These are phyloP conservation scores for Drosophila asahinai DNA, from an alignment of 1,140 invertebrate genomes.

Conservation along the genomic window DNA sequence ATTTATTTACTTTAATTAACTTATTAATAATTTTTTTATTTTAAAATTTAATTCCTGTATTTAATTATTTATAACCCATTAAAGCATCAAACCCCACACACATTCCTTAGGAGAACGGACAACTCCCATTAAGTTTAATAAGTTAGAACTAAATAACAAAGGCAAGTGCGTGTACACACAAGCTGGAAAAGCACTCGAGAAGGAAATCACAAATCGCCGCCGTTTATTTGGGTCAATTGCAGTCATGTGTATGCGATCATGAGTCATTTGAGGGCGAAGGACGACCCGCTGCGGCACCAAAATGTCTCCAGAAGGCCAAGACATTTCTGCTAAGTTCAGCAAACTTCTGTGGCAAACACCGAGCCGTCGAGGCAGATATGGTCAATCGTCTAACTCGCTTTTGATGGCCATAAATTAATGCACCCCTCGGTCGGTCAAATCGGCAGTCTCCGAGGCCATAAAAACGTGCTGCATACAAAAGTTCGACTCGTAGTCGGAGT, in stretches of 20 bases:
- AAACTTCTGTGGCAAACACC: slow-evolving; percentile 23
- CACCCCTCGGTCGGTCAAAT: background rate
- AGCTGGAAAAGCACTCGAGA: slow-evolving; percentile 1
- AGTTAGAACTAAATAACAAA: background rate
- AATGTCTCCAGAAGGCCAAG: slow-evolving; percentile 24
- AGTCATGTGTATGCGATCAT: slow-evolving; percentile 44
- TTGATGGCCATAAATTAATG: slow-evolving; percentile 50
- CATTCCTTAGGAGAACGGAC: background rate
- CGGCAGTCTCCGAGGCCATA: slow-evolving; percentile 35
- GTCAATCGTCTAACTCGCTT: slow-evolving; percentile 42
- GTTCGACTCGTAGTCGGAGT: background rate
- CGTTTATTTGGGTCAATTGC: slow-evolving; percentile 41
- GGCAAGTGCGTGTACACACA: background rate
- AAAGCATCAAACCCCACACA: background rate
- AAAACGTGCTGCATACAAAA: slow-evolving; percentile 41
- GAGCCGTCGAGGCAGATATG: slow-evolving; percentile 10
- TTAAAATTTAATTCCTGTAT: background rate
- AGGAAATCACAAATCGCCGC: slow-evolving; percentile 8
- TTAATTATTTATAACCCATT: background rate
- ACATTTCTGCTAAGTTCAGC: slow-evolving; percentile 41
- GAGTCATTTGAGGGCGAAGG: slow-evolving; percentile 17
- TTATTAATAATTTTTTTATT: background rate
- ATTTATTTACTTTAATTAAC: background rate
- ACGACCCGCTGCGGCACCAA: slow-evolving; percentile 5
- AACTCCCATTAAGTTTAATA: background rate